Conservation (phyloP, 1,140 invertebrate genomes). For the Schlechtendalia chinensis region DNA sequence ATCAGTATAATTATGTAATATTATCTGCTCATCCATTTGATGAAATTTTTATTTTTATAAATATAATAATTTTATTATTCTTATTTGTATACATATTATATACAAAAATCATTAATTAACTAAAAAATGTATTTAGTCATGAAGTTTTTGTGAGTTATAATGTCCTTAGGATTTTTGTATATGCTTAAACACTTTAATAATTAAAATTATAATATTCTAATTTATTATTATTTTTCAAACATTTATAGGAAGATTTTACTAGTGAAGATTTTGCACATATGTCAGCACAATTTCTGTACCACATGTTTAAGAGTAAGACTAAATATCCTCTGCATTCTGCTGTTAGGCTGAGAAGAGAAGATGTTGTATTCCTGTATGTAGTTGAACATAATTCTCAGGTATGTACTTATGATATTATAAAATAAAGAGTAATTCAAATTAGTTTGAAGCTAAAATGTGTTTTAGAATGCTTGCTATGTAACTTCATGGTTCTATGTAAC, state of each 20-base stretch:
- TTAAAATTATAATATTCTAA: neutral
- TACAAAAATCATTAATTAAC: too few relatives aligned
- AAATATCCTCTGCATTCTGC: constrained; percentile 85
- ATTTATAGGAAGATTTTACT: constrained; percentile 76
- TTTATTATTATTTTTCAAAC: constrained; percentile 24
- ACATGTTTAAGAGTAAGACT: constrained; percentile 88
- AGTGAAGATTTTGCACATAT: constrained; percentile 89
- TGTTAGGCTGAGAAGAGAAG: constrained; percentile 80
- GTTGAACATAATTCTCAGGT: constrained; percentile 87
- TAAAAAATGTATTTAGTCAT: too few relatives aligned
- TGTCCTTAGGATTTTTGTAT: neutral
- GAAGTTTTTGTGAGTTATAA: too few relatives aligned
- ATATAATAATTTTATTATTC: too few relatives aligned
- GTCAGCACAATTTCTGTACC: constrained; percentile 82
- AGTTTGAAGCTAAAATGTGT: neutral
- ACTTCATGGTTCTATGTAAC: too few relatives aligned
- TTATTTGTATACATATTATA: too few relatives aligned
- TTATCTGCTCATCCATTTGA: too few relatives aligned
- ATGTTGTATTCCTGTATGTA: constrained; percentile 90
- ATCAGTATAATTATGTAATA: too few relatives aligned
- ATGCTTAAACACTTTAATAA: neutral
- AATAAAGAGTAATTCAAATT: neutral
- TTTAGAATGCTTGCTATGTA: neutral
- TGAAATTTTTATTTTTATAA: too few relatives aligned
- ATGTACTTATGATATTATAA: constrained; percentile 56